These are phyloP conservation scores for Alsophila aescularia DNA, from an alignment of 2,888 invertebrate genomes.

Conservation along the genomic window DNA sequence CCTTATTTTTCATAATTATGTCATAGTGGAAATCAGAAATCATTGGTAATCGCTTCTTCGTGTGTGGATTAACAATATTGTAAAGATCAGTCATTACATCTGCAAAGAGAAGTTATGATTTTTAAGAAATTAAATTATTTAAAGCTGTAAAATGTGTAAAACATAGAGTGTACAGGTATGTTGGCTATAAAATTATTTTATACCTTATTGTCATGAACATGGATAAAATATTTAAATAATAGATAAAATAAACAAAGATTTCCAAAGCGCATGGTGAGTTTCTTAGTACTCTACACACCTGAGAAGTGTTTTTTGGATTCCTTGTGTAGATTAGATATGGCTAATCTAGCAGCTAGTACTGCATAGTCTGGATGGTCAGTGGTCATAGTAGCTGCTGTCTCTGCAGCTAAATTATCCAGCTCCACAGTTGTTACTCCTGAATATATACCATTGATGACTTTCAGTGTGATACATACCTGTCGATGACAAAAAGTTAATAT, in stretches of 20 bases:
- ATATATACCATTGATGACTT: conserved; percentile 97
- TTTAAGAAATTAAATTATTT: too few species aligned
- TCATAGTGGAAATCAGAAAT: conserved; percentile 93
- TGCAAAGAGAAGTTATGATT: conserved; percentile 67
- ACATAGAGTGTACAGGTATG: too few species aligned
- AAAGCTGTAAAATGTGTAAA: too few species aligned
- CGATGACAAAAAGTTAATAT: conserved; percentile 6
- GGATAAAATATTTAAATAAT: too few species aligned
- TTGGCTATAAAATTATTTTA: too few species aligned
- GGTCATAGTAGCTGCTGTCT: conserved; percentile 99
- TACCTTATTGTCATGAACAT: too few species aligned
- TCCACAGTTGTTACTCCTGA: conserved; percentile 98
- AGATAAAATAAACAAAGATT: conserved; percentile 1
- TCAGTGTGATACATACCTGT: conserved; percentile 92
- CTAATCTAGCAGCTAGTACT: conserved; percentile 94
- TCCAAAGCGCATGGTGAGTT: too few species aligned
- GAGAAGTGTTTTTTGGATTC: conserved; percentile 98
- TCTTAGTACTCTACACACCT: too few species aligned
- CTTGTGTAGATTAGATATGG: conserved; percentile 98
- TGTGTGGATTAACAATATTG: conserved; percentile 89
- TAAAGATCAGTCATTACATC: conserved; percentile 96
- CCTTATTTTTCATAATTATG: conserved; percentile 94
- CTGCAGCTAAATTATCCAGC: conserved; percentile 98
- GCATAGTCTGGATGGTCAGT: conserved; percentile 99
- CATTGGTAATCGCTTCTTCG: conserved; percentile 90